Percentiles rank a stretch among this genome's conserved stretches.
phyloP scores from a whole-genome alignment of 2,797 vertebrate species.

The Tarsius wallacei region DNA sequence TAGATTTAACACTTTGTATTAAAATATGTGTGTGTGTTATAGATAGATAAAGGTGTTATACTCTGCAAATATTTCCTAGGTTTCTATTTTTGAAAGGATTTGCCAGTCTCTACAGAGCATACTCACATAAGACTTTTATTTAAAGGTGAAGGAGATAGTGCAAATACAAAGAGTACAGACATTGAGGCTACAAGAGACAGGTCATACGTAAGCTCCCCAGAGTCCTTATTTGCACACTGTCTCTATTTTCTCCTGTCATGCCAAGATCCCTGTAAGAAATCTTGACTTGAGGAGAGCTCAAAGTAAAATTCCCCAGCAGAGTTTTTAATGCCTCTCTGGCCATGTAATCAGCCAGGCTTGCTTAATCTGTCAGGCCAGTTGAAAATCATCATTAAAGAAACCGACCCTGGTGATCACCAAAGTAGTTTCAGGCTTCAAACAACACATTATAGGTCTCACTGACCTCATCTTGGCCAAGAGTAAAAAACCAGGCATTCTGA shows the following conservation, averaged over 20 bases:
- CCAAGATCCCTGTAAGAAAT: conserved; percentile 9
- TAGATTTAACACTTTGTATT: neutral
- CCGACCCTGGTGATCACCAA: neutral
- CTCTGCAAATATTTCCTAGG: neutral
- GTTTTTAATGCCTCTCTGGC: neutral
- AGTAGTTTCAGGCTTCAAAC: neutral
- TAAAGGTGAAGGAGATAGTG: neutral
- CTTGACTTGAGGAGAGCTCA: neutral
- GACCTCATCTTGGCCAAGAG: neutral
- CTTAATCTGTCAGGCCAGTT: conserved; percentile 2
- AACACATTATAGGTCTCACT: conserved; percentile 30
- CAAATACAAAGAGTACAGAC: neutral
- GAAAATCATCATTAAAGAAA: conserved; percentile 55
- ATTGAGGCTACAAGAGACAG: neutral
- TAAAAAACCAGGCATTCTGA: neutral
- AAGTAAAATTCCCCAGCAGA: conserved; percentile 25
- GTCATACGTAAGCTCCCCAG: neutral
- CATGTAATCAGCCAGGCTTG: neutral
- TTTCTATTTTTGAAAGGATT: neutral
- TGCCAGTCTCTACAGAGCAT: neutral
- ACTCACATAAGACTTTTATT: neutral
- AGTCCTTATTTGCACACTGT: neutral
- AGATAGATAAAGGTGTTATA: too few species aligned
- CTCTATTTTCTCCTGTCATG: neutral
- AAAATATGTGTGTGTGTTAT: too few species aligned